A percentile compares a stretch with the other conserved stretches of the same genome.
These are phyloP conservation scores for Xestoiulus laeticollis DNA, from an alignment of 2,888 invertebrate genomes.

Conservation along the genomic window DNA sequence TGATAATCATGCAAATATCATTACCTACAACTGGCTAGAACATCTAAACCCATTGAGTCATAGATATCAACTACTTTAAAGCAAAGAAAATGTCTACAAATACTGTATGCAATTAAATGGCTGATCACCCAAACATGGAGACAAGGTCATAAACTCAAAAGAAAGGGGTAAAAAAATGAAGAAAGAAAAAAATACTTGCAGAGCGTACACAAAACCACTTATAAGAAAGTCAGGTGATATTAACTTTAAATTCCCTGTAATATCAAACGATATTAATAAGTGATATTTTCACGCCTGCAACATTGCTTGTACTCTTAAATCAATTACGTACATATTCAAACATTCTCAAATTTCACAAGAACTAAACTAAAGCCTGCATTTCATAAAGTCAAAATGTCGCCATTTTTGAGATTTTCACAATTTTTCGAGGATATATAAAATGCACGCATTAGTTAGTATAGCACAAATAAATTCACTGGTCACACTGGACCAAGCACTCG, in stretches of 20 bases:
- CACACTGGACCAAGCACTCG: neutral
- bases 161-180: neutral
- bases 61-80: neutral
- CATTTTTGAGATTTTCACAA: neutral
- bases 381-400: neutral
- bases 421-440: neutral
- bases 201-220: neutral
- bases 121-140: constrained; percentile 28
- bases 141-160: neutral
- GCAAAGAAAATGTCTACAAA: neutral
- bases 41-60: neutral
- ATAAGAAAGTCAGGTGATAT: neutral
- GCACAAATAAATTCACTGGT: neutral
- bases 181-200: neutral
- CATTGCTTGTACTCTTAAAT: constrained; percentile 26
- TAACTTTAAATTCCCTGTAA: neutral
- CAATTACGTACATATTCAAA: constrained; percentile 30
- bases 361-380: neutral
- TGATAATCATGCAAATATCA: constrained; percentile 3
- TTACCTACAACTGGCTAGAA: constrained; percentile 12
- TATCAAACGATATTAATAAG: neutral
- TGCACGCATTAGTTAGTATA: neutral
- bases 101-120: constrained; percentile 29
- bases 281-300: neutral
- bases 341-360: neutral